Evolutionary conservation across 92 coral and sea anemone genomes (phyloP), one percentile per base, ranked within the genome.

Genomic region (Heteractis magnifica): DNA sequence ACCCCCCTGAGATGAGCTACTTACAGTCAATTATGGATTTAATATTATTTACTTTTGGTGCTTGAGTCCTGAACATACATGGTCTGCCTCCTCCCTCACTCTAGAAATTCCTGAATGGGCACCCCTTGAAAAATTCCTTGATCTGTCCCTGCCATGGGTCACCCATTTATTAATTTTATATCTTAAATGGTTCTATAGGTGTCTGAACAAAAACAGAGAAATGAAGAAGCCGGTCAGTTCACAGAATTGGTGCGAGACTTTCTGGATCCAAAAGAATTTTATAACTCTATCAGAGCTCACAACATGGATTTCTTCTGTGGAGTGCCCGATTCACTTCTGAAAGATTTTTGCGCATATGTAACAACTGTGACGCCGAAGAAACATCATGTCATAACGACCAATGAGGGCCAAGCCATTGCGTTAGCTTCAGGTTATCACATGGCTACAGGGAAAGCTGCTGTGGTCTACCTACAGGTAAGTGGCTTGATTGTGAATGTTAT

Each of bases 261-360:
- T 86, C 71, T 96, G 75, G 92, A 94, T 75, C 99, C 99, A 20
- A 94, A 96, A 80, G 99, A 96, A 20, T 96, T 96, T 72, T 94
- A 94, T 82, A 90, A 93, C 58, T 93, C 94, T 7, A 90, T 96
- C 14, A 85, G 94, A 56, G 88, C 82, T 4, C 96, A 96, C 79
- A 97, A 97, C 44, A 86, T 96, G 94, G 99, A 96, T n/a, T 96
- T 90, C 50, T 96, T 94, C 83, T 96, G 99, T 90, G 99, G 99
- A 10, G 99, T 96, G 9, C 99, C 99, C 5, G 99, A 96, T 84
- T 96, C 99, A 48, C 81, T 96, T 79, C 88, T 96, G 34, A 96
- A 96, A 80, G 99, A 96, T 84, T 96, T 96, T 84, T 96, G 99
- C 89, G 99, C 98, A 51, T 96, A 96, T 89, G 95, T 96, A 60